phyloP scores from a whole-genome alignment of 2,797 vertebrate genomes.

The Platyrinchus mystaceus region DNA sequence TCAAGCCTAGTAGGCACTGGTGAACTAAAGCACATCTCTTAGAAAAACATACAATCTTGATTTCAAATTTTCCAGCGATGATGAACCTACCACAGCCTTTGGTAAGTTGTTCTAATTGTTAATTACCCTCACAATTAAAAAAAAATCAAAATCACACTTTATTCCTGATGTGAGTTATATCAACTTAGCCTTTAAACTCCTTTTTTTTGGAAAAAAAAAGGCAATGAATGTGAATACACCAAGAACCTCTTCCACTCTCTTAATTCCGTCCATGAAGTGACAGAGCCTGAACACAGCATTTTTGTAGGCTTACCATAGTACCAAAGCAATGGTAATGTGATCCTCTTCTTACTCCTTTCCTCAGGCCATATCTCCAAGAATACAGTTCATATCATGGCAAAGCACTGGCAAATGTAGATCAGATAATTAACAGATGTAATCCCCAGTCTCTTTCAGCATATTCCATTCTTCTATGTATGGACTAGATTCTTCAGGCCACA shows the following conservation, averaged over 20 bases:
- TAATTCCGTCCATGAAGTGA: background rate
- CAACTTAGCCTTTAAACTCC: background rate
- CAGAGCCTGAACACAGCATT: background rate
- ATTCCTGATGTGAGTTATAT: background rate
- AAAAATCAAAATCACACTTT: background rate
- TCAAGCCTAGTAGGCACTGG: background rate
- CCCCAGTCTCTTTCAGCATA: background rate
- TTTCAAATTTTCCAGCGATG: conserved; percentile 49
- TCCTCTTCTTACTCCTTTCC: background rate
- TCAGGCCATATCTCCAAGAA: background rate
- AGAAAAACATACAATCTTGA: conserved; percentile 42
- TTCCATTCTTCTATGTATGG: background rate
- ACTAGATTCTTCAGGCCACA: background rate
- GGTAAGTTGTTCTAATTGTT: conserved; percentile 58
- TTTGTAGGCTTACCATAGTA: background rate
- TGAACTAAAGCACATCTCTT: conserved; percentile 50
- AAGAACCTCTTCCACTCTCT: background rate
- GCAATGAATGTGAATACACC: background rate
- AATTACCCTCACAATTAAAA: background rate
- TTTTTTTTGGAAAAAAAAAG: background rate
- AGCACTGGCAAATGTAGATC: background rate
- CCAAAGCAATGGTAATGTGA: background rate
- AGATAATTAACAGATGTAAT: background rate
- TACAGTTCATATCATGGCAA: background rate
- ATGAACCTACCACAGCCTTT: conserved; percentile 12